Conservation (phyloP, 2,888 invertebrate species). For the Caenorhabditis sp. region DNA sequence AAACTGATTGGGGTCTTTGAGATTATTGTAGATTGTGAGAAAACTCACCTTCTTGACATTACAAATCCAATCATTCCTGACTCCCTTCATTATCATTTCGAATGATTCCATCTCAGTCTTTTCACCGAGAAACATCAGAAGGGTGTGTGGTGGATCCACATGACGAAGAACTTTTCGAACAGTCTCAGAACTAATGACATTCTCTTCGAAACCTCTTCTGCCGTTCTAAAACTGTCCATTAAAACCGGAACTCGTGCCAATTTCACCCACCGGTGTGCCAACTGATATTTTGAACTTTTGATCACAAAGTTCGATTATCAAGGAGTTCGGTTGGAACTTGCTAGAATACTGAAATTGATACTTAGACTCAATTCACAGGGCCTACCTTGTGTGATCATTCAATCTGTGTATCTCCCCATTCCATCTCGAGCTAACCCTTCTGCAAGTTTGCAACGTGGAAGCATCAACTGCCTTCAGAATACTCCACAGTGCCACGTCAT, state of each 20-base stretch:
- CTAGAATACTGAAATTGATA: constrained; percentile 28
- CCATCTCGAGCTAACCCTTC: constrained; percentile 45
- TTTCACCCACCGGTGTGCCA: constrained; percentile 22
- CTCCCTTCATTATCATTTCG: constrained; percentile 24
- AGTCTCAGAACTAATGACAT: not conserved
- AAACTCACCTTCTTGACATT: constrained; percentile 10
- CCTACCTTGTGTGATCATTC: constrained; percentile 34
- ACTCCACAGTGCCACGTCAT: constrained; percentile 55
- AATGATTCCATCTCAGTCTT: not conserved
- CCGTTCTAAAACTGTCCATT: constrained; percentile 31
- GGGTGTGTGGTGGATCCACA: constrained; percentile 27
- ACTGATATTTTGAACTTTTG: constrained; percentile 8
- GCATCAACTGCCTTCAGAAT: constrained; percentile 45
- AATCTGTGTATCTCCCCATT: constrained; percentile 46
- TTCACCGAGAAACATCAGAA: not conserved
- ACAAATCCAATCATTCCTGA: constrained; percentile 1
- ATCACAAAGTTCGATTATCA: constrained; percentile 23
- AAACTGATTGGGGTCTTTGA: constrained; percentile 2
- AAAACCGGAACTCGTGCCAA: too few relatives aligned
- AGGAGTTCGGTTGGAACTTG: constrained; percentile 18
- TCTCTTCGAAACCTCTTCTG: not conserved
- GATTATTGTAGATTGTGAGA: not conserved
- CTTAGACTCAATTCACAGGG: not conserved
- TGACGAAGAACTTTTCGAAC: constrained; percentile 14
- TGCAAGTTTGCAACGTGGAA: constrained; percentile 43